Conservation (phyloP, 2,797 vertebrate genomes). For the Neopelma chrysocephalum region DNA sequence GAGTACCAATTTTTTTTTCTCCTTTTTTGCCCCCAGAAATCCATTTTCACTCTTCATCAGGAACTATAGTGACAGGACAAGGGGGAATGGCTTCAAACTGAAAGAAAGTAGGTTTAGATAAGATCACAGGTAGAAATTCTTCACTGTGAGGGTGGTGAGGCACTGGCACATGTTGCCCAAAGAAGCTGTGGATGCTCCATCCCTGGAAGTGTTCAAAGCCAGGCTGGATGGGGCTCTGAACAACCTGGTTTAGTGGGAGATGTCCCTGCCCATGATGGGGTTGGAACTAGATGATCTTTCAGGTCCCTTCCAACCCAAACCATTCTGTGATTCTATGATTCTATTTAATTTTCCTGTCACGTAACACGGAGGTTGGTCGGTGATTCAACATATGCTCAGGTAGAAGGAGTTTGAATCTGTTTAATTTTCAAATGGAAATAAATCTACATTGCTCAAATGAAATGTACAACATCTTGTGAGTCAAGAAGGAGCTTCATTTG, state of each 20-base stretch:
- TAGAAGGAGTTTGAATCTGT: background rate
- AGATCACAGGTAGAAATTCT: background rate
- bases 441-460: background rate
- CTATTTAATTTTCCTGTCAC: background rate
- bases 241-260: background rate
- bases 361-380: background rate
- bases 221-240: background rate
- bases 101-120: background rate
- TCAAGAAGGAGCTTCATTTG: background rate
- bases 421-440: slow-evolving; percentile 11
- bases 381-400: background rate
- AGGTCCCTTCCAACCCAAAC: background rate
- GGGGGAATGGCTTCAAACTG: background rate
- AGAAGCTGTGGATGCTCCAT: background rate
- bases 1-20: background rate
- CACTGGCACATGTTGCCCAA: background rate
- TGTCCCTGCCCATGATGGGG: background rate
- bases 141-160: background rate
- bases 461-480: background rate
- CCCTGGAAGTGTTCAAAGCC: background rate
- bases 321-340: background rate
- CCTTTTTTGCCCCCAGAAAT: background rate
- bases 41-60: background rate
- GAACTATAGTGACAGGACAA: background rate
- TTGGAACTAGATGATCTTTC: background rate